Evolutionary conservation across 2,113 vertebrate species (phyloP).

Genomic region (Neopipo cinnamomea): DNA sequence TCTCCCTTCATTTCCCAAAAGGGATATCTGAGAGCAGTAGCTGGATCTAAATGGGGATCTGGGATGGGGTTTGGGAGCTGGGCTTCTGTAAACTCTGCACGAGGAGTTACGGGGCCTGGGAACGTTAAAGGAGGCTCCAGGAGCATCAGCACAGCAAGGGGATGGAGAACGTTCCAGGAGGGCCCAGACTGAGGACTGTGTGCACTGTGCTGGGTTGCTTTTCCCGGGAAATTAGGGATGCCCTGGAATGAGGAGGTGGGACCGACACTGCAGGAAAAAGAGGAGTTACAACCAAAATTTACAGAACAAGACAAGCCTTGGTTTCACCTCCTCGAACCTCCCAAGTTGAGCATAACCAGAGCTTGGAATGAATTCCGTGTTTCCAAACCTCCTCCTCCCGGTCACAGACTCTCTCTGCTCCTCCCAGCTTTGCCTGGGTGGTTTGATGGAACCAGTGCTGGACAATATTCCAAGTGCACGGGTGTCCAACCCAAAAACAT

Average conservation of each 20-base stretch:
- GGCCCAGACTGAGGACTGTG: accelerated
- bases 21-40: accelerated
- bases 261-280: accelerated
- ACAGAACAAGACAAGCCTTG: accelerated
- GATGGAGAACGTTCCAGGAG: accelerated
- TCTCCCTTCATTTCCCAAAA: background rate
- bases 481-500: background rate
- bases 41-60: accelerated
- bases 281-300: accelerated
- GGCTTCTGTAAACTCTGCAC: accelerated
- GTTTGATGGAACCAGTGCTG: background rate
- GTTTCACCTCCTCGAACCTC: background rate
- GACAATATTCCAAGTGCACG: background rate
- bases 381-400: background rate
- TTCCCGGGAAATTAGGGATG: background rate
- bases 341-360: background rate
- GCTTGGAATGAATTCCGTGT: background rate
- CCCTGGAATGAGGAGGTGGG: accelerated
- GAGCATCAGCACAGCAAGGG: background rate
- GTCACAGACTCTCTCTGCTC: background rate
- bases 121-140: accelerated
- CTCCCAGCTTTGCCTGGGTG: background rate
- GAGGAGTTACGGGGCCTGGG: accelerated
- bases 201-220: background rate
- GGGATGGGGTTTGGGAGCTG: accelerated